Evolutionary conservation across 2,888 invertebrate genomes (phyloP).

Genomic region (Napeogenes sylphis): DNA sequence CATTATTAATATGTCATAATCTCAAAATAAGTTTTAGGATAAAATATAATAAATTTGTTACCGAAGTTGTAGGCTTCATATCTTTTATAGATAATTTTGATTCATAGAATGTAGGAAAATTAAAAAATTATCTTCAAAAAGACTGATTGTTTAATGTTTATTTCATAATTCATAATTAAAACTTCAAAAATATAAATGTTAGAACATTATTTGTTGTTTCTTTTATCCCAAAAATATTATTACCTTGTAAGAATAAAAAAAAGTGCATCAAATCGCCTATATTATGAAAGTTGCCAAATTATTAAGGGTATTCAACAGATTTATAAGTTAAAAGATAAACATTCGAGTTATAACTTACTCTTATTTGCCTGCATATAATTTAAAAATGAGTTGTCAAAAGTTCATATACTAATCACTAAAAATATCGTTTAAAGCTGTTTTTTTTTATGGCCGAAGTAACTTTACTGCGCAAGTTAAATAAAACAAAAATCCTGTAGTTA

Average conservation of each 20-base stretch:
- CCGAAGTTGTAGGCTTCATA: slow-evolving; percentile 19
- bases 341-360: too few species aligned
- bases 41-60: slow-evolving; percentile 9
- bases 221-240: slow-evolving; percentile 28
- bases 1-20: background rate
- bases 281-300: too few species aligned
- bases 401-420: too few species aligned
- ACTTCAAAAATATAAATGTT: slow-evolving; percentile 65
- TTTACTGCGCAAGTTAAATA: too few species aligned
- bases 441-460: too few species aligned
- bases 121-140: slow-evolving; percentile 68
- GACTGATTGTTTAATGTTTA: slow-evolving; percentile 73
- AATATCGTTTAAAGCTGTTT: too few species aligned
- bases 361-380: too few species aligned
- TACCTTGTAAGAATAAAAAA: background rate
- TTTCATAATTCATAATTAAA: slow-evolving; percentile 50
- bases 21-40: background rate
- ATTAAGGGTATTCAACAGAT: too few species aligned
- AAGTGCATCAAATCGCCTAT: background rate
- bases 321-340: too few species aligned
- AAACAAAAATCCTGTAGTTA: too few species aligned
- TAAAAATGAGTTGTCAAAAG: too few species aligned
- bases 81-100: slow-evolving; percentile 24
- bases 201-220: slow-evolving; percentile 40
- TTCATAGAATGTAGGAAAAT: slow-evolving; percentile 31